Evolutionary conservation across 2,888 invertebrate species (phyloP), one percentile per base, ranked within the genome.

Genomic region (Heliconius cydno): DNA sequence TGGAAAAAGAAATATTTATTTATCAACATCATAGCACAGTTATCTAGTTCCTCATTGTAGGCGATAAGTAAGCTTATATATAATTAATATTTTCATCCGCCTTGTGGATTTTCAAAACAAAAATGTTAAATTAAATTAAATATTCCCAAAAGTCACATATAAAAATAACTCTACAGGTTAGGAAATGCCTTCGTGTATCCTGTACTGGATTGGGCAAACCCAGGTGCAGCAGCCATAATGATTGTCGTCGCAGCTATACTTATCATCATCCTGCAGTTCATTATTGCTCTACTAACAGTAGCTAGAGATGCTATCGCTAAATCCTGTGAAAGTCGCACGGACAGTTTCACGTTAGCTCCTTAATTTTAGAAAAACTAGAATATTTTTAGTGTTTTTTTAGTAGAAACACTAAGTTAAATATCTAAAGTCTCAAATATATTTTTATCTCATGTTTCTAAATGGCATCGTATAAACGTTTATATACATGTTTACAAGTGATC

Each of bases 151-250:
- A 25, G 15, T 65, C 5, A 38, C 38, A 68, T n/a, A 41, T 13
- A 68, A 41, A 19, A 25, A 67, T 15, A n/a, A 30, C 78, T 67
- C 75, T 38, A 67, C 90, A 97, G 97, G 83, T 93, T 95, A 84
- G 97, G 97, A 30, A 90, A 95, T 67, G 92, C 92, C 70, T 96
- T 95, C 87, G 97, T 98, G 83, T 98, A 98, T 91, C 96, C 97
- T 68, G 96, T 97, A 86, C 90, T 98, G 85, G 96, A 98, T 92
- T 98, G 98, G 98, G 91, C 95, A 30, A 95, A 95, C 68, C 97
- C 97, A 0, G 95, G 95, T 9, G 86, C 89, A 77, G 96, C 97
- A 1, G 85, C 95, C 15, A 87, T 96, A 7, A 95, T 97, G 71
- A 96, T 96, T 72, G 87, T 96, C 0, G 95, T 96, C 10, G 96